phyloP scores from a whole-genome alignment of 2,888 invertebrate species.

The Pinctada fucata region DNA sequence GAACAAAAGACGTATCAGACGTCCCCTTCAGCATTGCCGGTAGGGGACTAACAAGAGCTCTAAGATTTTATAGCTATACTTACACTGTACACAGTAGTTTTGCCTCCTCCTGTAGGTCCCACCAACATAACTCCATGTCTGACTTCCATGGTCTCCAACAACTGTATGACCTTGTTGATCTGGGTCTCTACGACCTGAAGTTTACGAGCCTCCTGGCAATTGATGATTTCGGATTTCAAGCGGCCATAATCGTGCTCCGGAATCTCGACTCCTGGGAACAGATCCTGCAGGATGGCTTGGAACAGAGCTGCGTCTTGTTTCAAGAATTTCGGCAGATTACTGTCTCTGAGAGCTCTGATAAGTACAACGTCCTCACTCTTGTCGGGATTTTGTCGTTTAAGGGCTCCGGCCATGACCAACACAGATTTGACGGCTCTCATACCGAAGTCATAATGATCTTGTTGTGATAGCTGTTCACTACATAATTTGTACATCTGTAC shows the following conservation, averaged over 20 bases:
- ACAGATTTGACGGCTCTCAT: constrained; percentile 85
- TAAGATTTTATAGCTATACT: constrained; percentile 52
- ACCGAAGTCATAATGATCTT: constrained; percentile 91
- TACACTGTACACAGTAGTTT: constrained; percentile 86
- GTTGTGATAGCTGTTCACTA: constrained; percentile 93
- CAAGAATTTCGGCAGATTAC: constrained; percentile 93
- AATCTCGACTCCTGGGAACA: constrained; percentile 89
- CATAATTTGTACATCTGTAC: constrained; percentile 94
- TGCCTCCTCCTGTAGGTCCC: constrained; percentile 92
- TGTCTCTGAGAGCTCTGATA: constrained; percentile 90
- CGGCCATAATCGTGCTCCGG: constrained; percentile 88
- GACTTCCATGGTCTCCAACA: constrained; percentile 93
- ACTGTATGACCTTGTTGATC: constrained; percentile 87
- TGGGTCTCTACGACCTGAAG: constrained; percentile 85
- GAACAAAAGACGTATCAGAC: no score
- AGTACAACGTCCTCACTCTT: constrained; percentile 87
- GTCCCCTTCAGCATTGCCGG: no score
- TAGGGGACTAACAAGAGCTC: no score
- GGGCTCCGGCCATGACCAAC: constrained; percentile 92
- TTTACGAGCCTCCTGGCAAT: constrained; percentile 79
- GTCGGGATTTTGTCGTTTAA: constrained; percentile 90
- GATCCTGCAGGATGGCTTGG: constrained; percentile 90
- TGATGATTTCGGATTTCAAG: constrained; percentile 82
- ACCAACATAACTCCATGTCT: constrained; percentile 95
- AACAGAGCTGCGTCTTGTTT: constrained; percentile 90